Evolutionary conservation across 2,797 vertebrate species (phyloP).

Genomic region (Mus minutoides): DNA sequence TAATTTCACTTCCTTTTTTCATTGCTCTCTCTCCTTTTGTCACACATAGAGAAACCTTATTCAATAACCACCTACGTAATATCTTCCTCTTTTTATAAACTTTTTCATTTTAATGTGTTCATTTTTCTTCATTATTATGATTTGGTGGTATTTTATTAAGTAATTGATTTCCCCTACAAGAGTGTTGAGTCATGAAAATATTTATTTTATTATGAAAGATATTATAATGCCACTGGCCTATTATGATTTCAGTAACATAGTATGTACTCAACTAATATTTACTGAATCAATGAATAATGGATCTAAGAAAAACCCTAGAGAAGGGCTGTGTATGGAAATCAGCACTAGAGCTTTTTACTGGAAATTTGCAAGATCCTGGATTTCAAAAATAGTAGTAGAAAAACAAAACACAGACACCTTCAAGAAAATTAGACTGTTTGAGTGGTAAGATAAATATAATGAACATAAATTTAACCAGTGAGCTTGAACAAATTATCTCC

Average conservation of each 20-base stretch:
- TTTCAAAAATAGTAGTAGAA: background rate
- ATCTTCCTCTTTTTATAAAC: background rate
- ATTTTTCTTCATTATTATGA: slow-evolving; percentile 1
- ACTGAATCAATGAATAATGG: background rate
- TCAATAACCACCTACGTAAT: background rate
- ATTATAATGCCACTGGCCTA: background rate
- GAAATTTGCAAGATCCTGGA: background rate
- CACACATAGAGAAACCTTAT: background rate
- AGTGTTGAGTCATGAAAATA: background rate
- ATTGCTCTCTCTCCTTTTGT: background rate
- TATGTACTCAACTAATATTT: slow-evolving; percentile 30
- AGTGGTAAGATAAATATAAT: background rate
- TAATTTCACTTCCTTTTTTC: background rate
- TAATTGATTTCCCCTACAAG: background rate
- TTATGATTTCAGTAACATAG: background rate
- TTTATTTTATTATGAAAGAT: background rate
- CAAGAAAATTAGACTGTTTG: background rate
- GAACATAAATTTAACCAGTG: background rate
- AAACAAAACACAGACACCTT: background rate
- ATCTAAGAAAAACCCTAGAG: background rate
- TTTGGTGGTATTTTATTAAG: background rate
- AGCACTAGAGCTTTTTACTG: background rate
- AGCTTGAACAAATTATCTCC: background rate
- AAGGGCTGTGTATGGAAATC: background rate
- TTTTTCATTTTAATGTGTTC: background rate